Percentiles rank a stretch among this genome's conserved stretches.
Conservation (phyloP, 2,888 invertebrate species). For the Lamproptera curius region DNA sequence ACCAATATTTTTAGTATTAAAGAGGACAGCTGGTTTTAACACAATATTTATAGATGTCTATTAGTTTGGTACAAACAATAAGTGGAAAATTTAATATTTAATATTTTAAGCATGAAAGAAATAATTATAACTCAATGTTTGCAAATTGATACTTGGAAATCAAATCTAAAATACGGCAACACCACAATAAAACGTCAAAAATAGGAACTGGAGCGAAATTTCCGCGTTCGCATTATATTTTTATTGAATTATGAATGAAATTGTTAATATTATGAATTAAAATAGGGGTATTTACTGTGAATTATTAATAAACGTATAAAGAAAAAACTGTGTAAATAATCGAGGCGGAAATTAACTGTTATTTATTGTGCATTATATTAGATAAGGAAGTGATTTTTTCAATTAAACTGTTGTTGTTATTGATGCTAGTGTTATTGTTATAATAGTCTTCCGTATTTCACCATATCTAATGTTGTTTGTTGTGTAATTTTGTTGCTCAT, state of each 20-base stretch:
- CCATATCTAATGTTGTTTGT: conserved; percentile 33
- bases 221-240: conserved; percentile 45
- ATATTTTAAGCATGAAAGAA: too few species aligned
- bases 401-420: conserved; percentile 33
- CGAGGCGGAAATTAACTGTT: conserved; percentile 10
- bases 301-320: conserved; percentile 1
- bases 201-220: conserved; percentile 62
- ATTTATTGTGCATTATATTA: conserved; percentile 22
- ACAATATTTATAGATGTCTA: too few species aligned
- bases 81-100: too few species aligned
- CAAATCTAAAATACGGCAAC: conserved; percentile 41
- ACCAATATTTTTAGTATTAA: too few species aligned
- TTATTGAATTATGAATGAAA: conserved; percentile 66
- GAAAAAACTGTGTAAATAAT: background rate
- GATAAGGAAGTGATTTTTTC: conserved; percentile 20
- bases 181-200: conserved; percentile 53
- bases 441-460: conserved; percentile 37
- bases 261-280: conserved; percentile 32
- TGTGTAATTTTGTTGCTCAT: conserved; percentile 18
- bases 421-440: conserved; percentile 37
- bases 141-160: too few species aligned
- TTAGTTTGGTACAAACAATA: too few species aligned
- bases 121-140: too few species aligned
- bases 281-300: conserved; percentile 2
- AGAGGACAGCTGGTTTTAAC: too few species aligned